Evolutionary conservation across 1,140 invertebrate species (phyloP).

Genomic region (Alviniconcha marisindica): DNA sequence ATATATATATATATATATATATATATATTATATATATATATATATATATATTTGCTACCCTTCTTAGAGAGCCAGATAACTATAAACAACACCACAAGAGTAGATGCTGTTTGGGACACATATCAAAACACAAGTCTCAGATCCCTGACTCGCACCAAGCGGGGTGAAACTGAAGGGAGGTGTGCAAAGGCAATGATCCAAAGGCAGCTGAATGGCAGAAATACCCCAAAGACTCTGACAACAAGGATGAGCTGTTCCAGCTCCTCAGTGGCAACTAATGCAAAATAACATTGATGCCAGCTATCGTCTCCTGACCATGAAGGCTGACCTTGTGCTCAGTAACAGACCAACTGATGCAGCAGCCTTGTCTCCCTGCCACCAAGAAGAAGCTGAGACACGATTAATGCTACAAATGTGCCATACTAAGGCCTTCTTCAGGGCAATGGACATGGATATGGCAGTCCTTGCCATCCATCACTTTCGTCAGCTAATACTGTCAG

Average conservation of each 20-base stretch:
- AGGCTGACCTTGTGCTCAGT: no score
- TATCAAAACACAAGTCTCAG: background rate
- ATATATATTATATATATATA: no score
- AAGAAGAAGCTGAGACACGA: slow-evolving; percentile 58
- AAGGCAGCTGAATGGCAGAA: slow-evolving; percentile 20
- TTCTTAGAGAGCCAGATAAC: no score
- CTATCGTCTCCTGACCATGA: no score
- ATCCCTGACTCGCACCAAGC: slow-evolving; percentile 11
- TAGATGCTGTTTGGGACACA: slow-evolving; percentile 1
- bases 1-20: no score
- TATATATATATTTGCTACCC: no score
- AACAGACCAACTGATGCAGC: background rate
- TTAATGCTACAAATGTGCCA: slow-evolving; percentile 51
- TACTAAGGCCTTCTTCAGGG: slow-evolving; percentile 48
- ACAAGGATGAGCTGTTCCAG: background rate
- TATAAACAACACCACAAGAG: background rate
- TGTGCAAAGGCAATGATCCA: background rate
- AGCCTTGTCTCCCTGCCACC: slow-evolving; percentile 42
- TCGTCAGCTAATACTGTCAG: background rate
- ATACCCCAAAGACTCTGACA: background rate
- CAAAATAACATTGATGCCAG: background rate
- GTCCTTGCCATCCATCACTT: background rate
- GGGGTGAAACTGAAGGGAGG: slow-evolving; percentile 13
- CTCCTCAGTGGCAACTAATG: background rate
- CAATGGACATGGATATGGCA: no score